phyloP scores from a whole-genome alignment of 2,113 vertebrate genomes.

The Tetraodon nigroviridis region DNA sequence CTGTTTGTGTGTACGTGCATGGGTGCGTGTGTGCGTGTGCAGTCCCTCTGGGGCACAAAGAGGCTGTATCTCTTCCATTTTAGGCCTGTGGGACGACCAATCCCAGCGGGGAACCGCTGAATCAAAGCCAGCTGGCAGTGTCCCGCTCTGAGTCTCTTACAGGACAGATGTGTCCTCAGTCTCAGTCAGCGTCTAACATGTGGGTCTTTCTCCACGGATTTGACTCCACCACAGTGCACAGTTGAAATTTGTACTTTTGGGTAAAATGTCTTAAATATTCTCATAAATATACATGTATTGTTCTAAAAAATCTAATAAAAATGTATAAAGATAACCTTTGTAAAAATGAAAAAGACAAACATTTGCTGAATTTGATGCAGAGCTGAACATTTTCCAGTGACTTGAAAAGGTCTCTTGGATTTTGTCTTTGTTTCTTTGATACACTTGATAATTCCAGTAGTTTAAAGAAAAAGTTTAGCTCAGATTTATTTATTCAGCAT shows the following conservation, averaged over 20 bases:
- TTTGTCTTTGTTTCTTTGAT: too few relatives aligned
- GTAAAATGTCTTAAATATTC: too few relatives aligned
- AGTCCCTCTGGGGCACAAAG: constrained; percentile 41
- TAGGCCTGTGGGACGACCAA: constrained; percentile 68
- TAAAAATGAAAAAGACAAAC: too few relatives aligned
- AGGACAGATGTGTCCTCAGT: constrained; percentile 66
- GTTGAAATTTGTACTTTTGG: constrained; percentile 18
- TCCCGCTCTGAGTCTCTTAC: constrained; percentile 56
- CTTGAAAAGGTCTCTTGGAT: too few relatives aligned
- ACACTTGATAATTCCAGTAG: too few relatives aligned
- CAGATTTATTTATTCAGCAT: too few relatives aligned
- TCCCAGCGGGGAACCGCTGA: constrained; percentile 69
- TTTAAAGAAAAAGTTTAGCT: too few relatives aligned
- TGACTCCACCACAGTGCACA: constrained; percentile 5
- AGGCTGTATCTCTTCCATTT: constrained; percentile 63
- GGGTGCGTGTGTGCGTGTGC: constrained; percentile 12
- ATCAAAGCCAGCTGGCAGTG: constrained; percentile 66
- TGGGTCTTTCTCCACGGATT: constrained; percentile 23
- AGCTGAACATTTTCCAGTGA: too few relatives aligned
- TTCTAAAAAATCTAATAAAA: too few relatives aligned
- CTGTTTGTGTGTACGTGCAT: constrained; percentile 9
- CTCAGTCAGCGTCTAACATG: constrained; percentile 11
- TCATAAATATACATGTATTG: too few relatives aligned
- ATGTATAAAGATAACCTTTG: too few relatives aligned
- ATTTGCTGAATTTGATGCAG: too few relatives aligned